Percentiles rank a stretch among this genome's conserved stretches.
Evolutionary conservation across 2,113 vertebrate genomes (phyloP).

Genomic region (Labeo catla): DNA sequence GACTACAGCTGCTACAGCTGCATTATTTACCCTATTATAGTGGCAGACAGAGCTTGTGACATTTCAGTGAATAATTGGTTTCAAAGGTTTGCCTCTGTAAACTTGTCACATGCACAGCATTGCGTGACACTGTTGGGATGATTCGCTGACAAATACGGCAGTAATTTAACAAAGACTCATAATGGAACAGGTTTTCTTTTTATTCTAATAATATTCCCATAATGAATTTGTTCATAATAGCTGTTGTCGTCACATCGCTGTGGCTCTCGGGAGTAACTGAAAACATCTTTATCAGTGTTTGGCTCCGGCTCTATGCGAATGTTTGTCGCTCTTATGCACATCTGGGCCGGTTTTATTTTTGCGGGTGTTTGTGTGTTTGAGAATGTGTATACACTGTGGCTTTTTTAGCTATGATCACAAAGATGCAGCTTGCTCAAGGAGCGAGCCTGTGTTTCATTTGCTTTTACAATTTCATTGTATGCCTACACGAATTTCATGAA

Average conservation of each 20-base stretch:
- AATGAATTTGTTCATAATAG: constrained; percentile 11
- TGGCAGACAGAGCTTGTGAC: constrained; percentile 10
- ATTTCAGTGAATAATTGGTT: constrained; percentile 11
- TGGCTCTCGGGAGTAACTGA: constrained; percentile 13
- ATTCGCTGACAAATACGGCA: background rate
- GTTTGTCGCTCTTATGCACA: constrained; percentile 39
- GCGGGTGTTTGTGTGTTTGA: constrained; percentile 50
- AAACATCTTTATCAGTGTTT: constrained; percentile 19
- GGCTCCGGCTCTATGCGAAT: constrained; percentile 16
- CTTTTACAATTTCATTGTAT: constrained; percentile 31
- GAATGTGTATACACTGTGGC: constrained; percentile 51
- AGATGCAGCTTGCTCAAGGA: constrained; percentile 21
- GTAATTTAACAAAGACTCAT: background rate
- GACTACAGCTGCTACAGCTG: background rate
- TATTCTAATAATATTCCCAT: background rate
- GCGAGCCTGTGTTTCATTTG: background rate
- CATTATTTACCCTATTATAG: constrained; percentile 1
- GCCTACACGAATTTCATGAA: constrained; percentile 60
- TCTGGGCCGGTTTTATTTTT: constrained; percentile 49
- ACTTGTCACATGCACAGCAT: constrained; percentile 1
- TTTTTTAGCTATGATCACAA: constrained; percentile 47
- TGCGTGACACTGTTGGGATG: background rate
- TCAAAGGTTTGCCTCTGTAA: constrained; percentile 5
- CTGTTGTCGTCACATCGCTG: constrained; percentile 8
- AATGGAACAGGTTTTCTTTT: background rate